Evolutionary conservation across 2,797 vertebrate genomes (phyloP).

Genomic region (Saxicola maurus): DNA sequence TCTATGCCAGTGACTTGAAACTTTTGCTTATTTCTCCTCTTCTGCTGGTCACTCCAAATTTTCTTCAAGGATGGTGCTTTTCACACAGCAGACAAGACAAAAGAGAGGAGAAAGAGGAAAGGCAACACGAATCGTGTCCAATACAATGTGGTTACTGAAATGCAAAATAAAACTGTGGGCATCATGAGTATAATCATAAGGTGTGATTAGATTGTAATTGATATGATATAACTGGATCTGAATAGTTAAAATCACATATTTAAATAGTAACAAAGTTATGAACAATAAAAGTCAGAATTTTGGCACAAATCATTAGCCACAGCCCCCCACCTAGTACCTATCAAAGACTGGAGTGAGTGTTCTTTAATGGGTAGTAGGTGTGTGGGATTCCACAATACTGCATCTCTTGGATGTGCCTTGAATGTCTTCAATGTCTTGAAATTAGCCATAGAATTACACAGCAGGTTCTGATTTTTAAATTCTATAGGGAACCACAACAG

Average conservation of each 20-base stretch:
- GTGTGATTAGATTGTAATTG: background rate
- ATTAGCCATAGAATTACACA: background rate
- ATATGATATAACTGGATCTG: background rate
- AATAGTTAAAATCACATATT: background rate
- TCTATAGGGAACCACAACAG: background rate
- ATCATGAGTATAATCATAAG: background rate
- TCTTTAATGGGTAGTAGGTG: background rate
- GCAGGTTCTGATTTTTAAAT: background rate
- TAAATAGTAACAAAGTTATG: background rate
- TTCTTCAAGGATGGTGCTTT: background rate
- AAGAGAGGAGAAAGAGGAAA: background rate
- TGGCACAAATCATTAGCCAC: background rate
- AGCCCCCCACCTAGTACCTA: background rate
- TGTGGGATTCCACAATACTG: background rate
- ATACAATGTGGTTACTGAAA: background rate
- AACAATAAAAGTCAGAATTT: background rate
- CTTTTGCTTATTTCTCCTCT: background rate
- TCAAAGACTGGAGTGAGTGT: no score
- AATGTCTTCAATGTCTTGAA: background rate
- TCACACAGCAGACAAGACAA: background rate
- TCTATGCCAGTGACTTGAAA: background rate
- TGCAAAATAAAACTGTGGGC: background rate
- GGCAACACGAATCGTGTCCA: background rate
- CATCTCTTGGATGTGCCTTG: no score
- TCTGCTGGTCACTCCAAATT: background rate